Evolutionary conservation across 2,113 vertebrate genomes (phyloP), one percentile per base, ranked within the genome.

Genomic region (Anser brachyrhynchus): DNA sequence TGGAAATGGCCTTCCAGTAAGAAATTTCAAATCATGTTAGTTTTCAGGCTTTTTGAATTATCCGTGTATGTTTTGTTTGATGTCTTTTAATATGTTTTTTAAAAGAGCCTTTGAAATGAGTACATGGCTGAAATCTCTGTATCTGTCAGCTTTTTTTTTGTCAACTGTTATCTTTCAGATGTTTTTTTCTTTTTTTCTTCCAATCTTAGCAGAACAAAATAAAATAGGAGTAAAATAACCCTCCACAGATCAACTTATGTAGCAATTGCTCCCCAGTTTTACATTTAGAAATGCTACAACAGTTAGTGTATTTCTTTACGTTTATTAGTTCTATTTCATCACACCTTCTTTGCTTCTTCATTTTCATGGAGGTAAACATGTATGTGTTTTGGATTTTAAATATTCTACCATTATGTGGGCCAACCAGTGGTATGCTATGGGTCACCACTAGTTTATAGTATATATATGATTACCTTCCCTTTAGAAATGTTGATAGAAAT

Each of bases 41-140:
- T 23, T 81, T 94, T 92, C 73, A 87, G 74, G 18, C 28, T 79
- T 69, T 89, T 79, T 78, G 49, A 92, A 75, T 87, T 81, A 72
- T 65, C 61, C 84, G 33, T n/a, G 35, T 31, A 93, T 33, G 4
- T 75, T 90, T 87, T 74, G 28, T 67, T 81, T 92, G 76, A 90
- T 69, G 76, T 57, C 22, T 82, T 84, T 79, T 58, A 33, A 78
- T 35, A 78, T 4, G 37, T 44, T 84, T 94, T 94, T 90, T 93
- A 46, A 94, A 86, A 58, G 9, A 77, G 14, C 13, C 69, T 92
- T 90, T 90, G 70, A 93, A 81, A 92, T 19, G 11, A 39, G 43
- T 75, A 58, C n/a, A 51, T 70, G 62, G 35, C 49, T 91, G 43
- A 97, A 93, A 92, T 91, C 14, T 90, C 71, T 84, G 43, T 74